Base-by-base conservation (phyloP, 2,113 vertebrate genomes). In the Ageneiosus marmoratus region DNA sequence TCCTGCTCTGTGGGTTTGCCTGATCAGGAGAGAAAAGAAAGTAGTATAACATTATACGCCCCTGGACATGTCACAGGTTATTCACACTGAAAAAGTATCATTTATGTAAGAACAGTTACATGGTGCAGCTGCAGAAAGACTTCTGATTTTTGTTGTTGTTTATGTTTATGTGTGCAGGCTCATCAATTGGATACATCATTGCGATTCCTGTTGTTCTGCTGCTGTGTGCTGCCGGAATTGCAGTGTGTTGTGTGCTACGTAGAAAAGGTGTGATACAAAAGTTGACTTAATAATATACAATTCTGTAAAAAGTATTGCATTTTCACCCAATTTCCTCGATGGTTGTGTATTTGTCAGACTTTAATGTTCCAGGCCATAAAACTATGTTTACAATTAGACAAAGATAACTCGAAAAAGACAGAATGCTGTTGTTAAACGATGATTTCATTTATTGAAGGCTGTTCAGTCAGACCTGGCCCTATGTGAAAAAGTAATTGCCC, bases 1-100 rank as follows among this genome's bases (percentile, higher is more conserved):
- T 86, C 81, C 81, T 86, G 85, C 69, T 79, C 81, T 55, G 70
- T 86, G 67, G 44, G 72, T 83, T 72, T 83, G 20, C 37, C 76
- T 79, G 46, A 65, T 2, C 34, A 55, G 76, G 56, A 79, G 53
- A 65, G 8, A 32, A 83, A 55, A 50, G 81, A 83, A 44, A 58
- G 77, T 46, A 86, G 81, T 65, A 27, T 83, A 34, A 8, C 5
- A 18, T 22, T 53, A 73, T 4, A 11, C 10, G 37, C 10, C 7
- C 37, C 51, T 29, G 15, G 34, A 48, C n/a, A 37, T 73, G 27
- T 32, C 37, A 16, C 22, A 32, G 73, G 50, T 55, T 0, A 74
- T 44, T 32, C 13, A 55, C 24, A n/a, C 44, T 50, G 13, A 79
- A 48, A 20, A 34, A 63, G 5, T 3, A 22, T 32, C 0, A 32